phyloP scores from a whole-genome alignment of 2,113 vertebrate genomes.

The Vulpes vulpes region DNA sequence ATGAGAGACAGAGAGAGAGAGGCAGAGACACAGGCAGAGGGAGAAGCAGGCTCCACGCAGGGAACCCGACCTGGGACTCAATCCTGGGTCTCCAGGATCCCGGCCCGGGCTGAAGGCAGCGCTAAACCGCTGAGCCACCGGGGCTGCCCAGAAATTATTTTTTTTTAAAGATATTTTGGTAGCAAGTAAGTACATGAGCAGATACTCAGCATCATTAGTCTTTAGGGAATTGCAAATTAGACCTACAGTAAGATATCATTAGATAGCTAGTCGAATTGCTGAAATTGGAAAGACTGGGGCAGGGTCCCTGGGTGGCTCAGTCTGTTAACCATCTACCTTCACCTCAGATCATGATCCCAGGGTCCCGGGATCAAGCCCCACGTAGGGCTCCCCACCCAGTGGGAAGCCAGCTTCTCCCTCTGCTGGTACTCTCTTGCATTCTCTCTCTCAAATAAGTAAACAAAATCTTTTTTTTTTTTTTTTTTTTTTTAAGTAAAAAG shows the following conservation, averaged over 20 bases:
- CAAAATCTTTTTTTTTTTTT: neutral
- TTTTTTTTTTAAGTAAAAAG: neutral
- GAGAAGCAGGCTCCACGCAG: too few species aligned
- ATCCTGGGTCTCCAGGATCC: too few species aligned
- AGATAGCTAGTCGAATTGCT: neutral
- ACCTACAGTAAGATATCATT: neutral
- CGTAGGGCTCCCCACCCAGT: neutral
- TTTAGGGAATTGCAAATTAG: neutral
- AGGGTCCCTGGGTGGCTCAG: too few species aligned
- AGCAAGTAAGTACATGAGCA: neutral
- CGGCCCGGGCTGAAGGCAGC: too few species aligned
- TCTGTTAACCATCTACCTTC: too few species aligned
- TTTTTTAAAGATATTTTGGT: neutral
- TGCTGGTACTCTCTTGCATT: neutral
- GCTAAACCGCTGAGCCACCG: too few species aligned
- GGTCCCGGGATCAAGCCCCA: neutral
- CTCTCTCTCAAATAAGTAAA: neutral
- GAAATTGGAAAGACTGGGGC: too few species aligned
- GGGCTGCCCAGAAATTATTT: neutral
- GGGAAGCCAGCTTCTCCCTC: neutral
- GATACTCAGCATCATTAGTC: neutral
- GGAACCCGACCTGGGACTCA: too few species aligned
- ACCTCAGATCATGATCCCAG: too few species aligned
- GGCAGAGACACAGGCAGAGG: neutral
- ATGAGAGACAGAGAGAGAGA: neutral